phyloP scores from a whole-genome alignment of 2,113 vertebrate species.

The Tupaia chinensis region DNA sequence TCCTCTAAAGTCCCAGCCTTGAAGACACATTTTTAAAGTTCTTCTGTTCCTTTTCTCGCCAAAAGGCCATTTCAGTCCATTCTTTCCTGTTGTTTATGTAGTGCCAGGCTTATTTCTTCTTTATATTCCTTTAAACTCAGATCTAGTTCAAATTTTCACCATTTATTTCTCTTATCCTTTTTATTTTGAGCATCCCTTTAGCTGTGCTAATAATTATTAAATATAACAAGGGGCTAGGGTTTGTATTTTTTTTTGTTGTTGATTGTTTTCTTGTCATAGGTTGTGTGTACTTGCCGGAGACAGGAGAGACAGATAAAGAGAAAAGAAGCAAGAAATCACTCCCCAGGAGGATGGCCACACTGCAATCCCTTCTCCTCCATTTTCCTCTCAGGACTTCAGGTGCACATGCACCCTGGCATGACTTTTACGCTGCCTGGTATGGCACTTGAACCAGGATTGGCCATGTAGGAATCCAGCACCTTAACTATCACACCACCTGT shows the following conservation, averaged over 20 bases:
- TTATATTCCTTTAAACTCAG: background rate
- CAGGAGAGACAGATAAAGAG: no score
- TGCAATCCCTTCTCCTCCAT: no score
- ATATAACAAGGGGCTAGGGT: background rate
- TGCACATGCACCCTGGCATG: no score
- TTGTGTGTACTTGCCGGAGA: no score
- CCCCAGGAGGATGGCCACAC: no score
- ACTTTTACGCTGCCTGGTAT: no score
- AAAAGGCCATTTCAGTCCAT: background rate
- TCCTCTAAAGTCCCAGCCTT: background rate
- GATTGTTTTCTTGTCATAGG: no score
- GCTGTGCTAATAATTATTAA: background rate
- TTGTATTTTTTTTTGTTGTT: background rate
- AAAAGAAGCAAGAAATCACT: no score
- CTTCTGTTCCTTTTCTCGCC: background rate
- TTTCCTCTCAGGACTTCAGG: no score
- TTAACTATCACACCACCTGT: no score
- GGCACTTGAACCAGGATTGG: no score
- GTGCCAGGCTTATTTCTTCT: background rate
- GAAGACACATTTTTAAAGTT: background rate
- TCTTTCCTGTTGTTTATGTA: background rate
- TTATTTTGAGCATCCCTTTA: background rate
- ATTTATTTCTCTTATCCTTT: background rate
- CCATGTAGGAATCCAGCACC: no score
- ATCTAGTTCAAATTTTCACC: background rate